Evolutionary conservation across 2,888 invertebrate species (phyloP).

Genomic region (Rhodophaea formosa): DNA sequence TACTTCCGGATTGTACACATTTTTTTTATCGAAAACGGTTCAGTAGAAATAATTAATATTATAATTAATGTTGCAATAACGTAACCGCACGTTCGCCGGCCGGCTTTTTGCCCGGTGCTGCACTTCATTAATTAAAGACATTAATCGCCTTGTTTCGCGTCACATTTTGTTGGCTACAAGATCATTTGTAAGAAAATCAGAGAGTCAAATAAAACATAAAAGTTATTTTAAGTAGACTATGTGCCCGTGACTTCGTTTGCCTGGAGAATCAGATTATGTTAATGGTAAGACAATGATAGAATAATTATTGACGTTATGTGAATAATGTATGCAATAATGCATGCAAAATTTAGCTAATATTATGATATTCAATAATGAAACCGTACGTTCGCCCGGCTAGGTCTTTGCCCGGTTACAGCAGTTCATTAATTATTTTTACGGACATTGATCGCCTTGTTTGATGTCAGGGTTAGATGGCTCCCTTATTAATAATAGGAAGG

Average conservation of each 20-base stretch:
- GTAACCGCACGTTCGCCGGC: constrained; percentile 55
- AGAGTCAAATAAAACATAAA: too few species aligned
- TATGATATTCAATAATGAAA: not conserved
- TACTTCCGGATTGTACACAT: too few species aligned
- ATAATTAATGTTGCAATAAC: constrained; percentile 75
- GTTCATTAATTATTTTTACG: constrained; percentile 9
- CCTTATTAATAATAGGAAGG: not conserved
- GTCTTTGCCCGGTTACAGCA: not conserved
- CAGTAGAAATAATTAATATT: constrained; percentile 81
- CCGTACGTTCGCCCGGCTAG: not conserved
- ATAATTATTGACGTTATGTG: too few species aligned
- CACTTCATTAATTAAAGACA: constrained; percentile 36
- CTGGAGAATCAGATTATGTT: too few species aligned
- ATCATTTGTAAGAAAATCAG: too few species aligned
- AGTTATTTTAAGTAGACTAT: too few species aligned
- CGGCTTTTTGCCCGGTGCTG: constrained; percentile 30
- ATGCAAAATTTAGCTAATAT: too few species aligned
- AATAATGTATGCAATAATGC: too few species aligned
- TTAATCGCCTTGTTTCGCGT: constrained; percentile 32
- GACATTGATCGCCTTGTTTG: constrained; percentile 9
- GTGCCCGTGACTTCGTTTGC: too few species aligned
- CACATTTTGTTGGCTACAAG: constrained; percentile 21
- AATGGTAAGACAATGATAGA: too few species aligned
- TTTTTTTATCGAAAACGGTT: too few species aligned
- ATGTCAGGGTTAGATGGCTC: not conserved